Percentiles rank a stretch among this genome's conserved stretches.
Conservation (phyloP, 2,888 invertebrate species). For the Caenorhabditis afra region DNA sequence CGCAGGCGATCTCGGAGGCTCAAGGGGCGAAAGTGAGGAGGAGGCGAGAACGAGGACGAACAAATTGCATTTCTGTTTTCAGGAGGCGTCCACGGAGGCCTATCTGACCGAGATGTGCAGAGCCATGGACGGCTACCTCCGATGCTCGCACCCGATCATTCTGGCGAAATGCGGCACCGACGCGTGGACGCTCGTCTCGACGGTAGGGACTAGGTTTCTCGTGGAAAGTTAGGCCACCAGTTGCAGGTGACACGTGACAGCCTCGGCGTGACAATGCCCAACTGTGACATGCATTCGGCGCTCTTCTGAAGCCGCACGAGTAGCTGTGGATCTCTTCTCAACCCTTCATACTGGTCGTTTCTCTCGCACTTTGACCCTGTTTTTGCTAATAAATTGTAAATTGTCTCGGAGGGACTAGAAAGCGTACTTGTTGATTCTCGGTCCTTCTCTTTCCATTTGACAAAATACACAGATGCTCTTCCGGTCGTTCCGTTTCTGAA, state of each 20-base stretch:
- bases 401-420: neutral
- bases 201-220: slow-evolving; percentile 60
- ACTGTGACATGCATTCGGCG: slow-evolving; percentile 70
- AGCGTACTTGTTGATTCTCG: neutral
- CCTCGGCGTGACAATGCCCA: slow-evolving; percentile 73
- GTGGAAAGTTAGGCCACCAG: too few relatives aligned
- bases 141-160: slow-evolving; percentile 79
- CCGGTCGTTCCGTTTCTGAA: too few relatives aligned
- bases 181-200: slow-evolving; percentile 78
- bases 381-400: neutral
- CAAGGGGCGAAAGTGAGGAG: slow-evolving; percentile 69
- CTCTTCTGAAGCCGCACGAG: slow-evolving; percentile 57
- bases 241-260: slow-evolving; percentile 72
- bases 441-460: too few relatives aligned
- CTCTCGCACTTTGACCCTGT: slow-evolving; percentile 1
- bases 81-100: slow-evolving; percentile 65
- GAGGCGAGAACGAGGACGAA: too few relatives aligned
- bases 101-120: slow-evolving; percentile 76
- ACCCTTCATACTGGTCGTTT: slow-evolving; percentile 24
- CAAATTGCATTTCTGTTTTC: slow-evolving; percentile 17
- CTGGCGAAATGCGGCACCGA: slow-evolving; percentile 74
- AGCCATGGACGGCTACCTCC: slow-evolving; percentile 79
- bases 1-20: slow-evolving; percentile 76
- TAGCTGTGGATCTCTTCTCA: slow-evolving; percentile 32
- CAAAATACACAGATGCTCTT: too few relatives aligned